Conservation (phyloP, 1,140 invertebrate species). For the Drosophila mauritiana region DNA sequence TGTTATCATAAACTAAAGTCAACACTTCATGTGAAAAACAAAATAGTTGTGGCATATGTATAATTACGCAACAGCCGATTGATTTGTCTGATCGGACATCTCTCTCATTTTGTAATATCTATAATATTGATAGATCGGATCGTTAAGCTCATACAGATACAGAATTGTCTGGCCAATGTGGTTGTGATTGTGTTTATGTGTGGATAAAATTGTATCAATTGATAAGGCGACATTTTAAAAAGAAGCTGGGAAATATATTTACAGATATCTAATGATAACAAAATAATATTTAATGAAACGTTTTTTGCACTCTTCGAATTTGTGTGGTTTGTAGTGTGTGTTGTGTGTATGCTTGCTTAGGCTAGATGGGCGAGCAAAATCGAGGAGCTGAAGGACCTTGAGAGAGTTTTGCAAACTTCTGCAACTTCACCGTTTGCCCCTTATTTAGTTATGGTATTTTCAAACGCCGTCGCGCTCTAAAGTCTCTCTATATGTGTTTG, state of each 20-base stretch:
- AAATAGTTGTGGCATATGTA: slow-evolving; percentile 53
- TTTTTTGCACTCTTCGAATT: slow-evolving; percentile 63
- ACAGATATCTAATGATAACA: slow-evolving; percentile 67
- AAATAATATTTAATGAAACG: slow-evolving; percentile 65
- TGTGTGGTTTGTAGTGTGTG: slow-evolving; percentile 14
- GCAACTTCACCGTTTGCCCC: slow-evolving; percentile 42
- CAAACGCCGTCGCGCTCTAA: slow-evolving; percentile 49
- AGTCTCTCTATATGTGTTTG: slow-evolving; percentile 41
- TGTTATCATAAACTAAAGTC: slow-evolving; percentile 60
- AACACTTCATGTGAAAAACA: slow-evolving; percentile 70
- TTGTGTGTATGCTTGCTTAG: slow-evolving; percentile 45
- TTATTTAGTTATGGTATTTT: slow-evolving; percentile 35
- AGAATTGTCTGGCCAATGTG: slow-evolving; percentile 41
- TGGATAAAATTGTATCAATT: slow-evolving; percentile 37
- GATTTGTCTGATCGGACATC: slow-evolving; percentile 42
- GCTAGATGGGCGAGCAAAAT: slow-evolving; percentile 49
- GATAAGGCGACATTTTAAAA: slow-evolving; percentile 69
- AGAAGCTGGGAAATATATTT: slow-evolving; percentile 72
- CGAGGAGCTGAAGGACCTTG: slow-evolving; percentile 55
- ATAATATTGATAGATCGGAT: slow-evolving; percentile 51
- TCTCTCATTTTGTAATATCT: slow-evolving; percentile 21
- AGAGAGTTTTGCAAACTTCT: slow-evolving; percentile 63
- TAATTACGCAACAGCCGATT: slow-evolving; percentile 58
- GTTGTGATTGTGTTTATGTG: slow-evolving; percentile 24
- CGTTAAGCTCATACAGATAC: slow-evolving; percentile 57